Percentiles rank a stretch among this genome's conserved stretches.
phyloP scores from a whole-genome alignment of 2,797 vertebrate species.

The Micrastur ruficollis region DNA sequence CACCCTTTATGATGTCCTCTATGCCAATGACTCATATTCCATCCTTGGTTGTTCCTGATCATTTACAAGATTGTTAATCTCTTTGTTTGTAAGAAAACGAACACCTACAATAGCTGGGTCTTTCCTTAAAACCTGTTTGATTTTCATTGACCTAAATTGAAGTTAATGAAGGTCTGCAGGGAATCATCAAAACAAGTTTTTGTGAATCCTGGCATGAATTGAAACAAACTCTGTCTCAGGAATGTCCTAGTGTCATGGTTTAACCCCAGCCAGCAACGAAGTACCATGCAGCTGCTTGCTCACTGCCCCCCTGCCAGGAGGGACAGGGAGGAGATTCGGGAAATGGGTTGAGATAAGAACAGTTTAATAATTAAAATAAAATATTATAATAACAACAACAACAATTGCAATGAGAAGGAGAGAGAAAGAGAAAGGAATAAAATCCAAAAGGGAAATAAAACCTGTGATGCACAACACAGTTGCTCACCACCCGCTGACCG shows the following conservation, averaged over 20 bases:
- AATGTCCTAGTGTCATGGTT: not conserved
- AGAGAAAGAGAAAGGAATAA: no score
- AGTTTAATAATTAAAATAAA: no score
- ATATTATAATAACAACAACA: no score
- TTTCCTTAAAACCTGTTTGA: not conserved
- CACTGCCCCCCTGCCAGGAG: no score
- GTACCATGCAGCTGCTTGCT: no score
- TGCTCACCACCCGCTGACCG: no score
- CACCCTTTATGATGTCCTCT: not conserved
- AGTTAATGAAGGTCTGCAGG: not conserved
- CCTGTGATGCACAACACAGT: no score
- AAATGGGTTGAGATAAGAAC: no score
- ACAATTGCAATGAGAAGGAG: no score
- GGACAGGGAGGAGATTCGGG: no score
- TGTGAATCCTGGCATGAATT: not conserved
- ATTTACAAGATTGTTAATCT: not conserved
- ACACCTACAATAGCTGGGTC: not conserved
- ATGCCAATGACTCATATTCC: not conserved
- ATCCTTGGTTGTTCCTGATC: not conserved
- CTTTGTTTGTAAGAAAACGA: not conserved
- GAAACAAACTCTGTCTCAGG: not conserved
- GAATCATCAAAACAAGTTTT: not conserved
- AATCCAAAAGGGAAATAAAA: no score
- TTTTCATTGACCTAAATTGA: not conserved
- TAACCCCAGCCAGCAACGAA: no score